Percentiles rank a stretch among this genome's conserved stretches.
These are phyloP conservation scores for Seriola rivoliana DNA, from an alignment of 2,113 vertebrate species.

Conservation along the genomic window DNA sequence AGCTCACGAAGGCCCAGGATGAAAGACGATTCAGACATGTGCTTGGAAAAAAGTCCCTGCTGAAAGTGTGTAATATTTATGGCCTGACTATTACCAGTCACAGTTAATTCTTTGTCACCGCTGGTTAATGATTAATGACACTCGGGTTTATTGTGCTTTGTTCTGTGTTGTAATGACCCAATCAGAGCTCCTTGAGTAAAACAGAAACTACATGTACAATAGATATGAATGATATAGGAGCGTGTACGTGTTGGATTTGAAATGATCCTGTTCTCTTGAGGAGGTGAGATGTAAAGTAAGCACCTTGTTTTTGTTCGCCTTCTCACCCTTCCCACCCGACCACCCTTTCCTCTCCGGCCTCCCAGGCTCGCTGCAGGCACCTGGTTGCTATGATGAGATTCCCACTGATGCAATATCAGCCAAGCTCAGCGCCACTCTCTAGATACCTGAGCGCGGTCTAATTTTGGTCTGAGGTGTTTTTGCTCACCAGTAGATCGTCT, in stretches of 20 bases:
- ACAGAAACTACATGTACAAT: background rate
- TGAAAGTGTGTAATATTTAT: background rate
- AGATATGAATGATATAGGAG: background rate
- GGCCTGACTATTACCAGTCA: background rate
- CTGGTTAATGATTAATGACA: slow-evolving; percentile 17
- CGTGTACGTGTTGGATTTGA: background rate
- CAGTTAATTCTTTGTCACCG: slow-evolving; percentile 4
- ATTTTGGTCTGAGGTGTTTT: slow-evolving; percentile 51
- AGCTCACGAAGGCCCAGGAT: background rate
- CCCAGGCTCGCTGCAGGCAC: slow-evolving; percentile 33
- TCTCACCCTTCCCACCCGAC: background rate
- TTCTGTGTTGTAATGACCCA: background rate
- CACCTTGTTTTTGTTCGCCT: slow-evolving; percentile 45
- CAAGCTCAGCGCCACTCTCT: slow-evolving; percentile 62
- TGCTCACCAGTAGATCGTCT: background rate
- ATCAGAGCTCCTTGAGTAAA: background rate
- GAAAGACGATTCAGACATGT: background rate
- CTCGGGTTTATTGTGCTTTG: slow-evolving; percentile 16
- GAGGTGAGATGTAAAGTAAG: background rate
- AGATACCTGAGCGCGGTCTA: slow-evolving; percentile 12
- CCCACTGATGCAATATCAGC: slow-evolving; percentile 80
- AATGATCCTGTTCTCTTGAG: background rate
- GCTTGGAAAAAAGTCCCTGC: background rate
- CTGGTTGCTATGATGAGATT: slow-evolving; percentile 74
- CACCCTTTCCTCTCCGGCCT: slow-evolving; percentile 34